Evolutionary conservation across 37 sponge, comb jelly and placozoan genomes (phyloP), one percentile per base, ranked within the genome.

Genomic region (Haliclona indistincta): DNA sequence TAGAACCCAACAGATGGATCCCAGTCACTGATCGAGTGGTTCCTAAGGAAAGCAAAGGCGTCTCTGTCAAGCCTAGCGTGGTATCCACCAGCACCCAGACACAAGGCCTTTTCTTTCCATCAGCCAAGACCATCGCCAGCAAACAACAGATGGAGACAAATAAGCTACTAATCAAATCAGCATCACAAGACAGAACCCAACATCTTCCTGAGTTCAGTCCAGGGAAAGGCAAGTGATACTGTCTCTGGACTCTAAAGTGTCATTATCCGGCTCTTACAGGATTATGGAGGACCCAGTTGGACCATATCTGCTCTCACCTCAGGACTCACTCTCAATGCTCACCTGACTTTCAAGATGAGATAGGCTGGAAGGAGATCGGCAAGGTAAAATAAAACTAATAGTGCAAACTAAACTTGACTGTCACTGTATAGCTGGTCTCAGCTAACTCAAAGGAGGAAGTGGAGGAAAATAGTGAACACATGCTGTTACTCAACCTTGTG

Each of bases 281-380:
- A n/a, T 71, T 77, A 23, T 93, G 94, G 94, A 74, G 94, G 39
- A 70, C 80, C 69, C 94, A 93, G 41, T 56, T 88, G 45, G 90
- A 93, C 30, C 94, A 93, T 37, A 32, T 88, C 0, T 76, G 78
- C 34, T n/a, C 73, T 7, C 94, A 93, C 47, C 36, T 93, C 53
- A 84, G 58, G 52, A 83, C 82, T 10, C 58, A 93, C 41, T 29
- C 83, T 5, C 71, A 64, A 0, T 66, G 68, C 36, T 82, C 65
- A 23, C 10, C 29, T 2, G 79, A 81, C 25, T 88, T 93, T 28
- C 89, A 85, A 69, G 53, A 63, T 26, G 33, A 51, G 30, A 81
- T 93, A 45, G 86, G 90, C 52, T 25, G 49, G 19, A 81, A 67
- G 20, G 81, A 79, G 25, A 64, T 92, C 54, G 93, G 93, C 44